These are phyloP conservation scores for Pherbina coryleti DNA, from an alignment of 2,888 invertebrate genomes.

Conservation along the genomic window DNA sequence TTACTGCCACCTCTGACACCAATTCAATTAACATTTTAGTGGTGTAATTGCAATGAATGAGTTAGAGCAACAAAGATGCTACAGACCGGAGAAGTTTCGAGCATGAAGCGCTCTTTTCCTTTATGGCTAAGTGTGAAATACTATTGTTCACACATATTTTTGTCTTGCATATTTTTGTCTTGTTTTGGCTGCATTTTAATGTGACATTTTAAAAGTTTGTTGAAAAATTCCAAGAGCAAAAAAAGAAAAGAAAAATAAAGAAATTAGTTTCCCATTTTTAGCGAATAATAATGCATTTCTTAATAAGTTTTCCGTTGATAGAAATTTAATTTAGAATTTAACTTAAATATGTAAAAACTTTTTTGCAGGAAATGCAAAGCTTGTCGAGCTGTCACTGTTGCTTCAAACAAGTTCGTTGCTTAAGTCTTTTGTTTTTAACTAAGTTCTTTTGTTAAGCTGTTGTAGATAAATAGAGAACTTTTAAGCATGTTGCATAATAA, in stretches of 20 bases:
- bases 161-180: background rate
- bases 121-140: background rate
- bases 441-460: too few relatives aligned
- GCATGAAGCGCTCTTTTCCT: background rate
- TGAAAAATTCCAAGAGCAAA: background rate
- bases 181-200: constrained; percentile 10
- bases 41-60: constrained; percentile 37
- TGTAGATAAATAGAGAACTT: too few relatives aligned
- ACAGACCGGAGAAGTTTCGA: constrained; percentile 20
- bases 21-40: constrained; percentile 48
- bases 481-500: too few relatives aligned
- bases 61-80: background rate
- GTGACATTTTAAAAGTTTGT: constrained; percentile 28
- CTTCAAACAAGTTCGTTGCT: too few relatives aligned
- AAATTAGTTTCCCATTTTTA: background rate
- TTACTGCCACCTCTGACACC: constrained; percentile 41
- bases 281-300: too few relatives aligned
- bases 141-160: background rate
- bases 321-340: too few relatives aligned
- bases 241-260: background rate
- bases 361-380: too few relatives aligned
- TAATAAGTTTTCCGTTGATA: too few relatives aligned
- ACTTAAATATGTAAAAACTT: too few relatives aligned
- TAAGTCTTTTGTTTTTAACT: too few relatives aligned
- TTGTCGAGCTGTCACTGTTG: too few relatives aligned